Evolutionary conservation across 2,888 invertebrate genomes (phyloP), one percentile per base, ranked within the genome.

Genomic region (Copidosoma aretas): DNA sequence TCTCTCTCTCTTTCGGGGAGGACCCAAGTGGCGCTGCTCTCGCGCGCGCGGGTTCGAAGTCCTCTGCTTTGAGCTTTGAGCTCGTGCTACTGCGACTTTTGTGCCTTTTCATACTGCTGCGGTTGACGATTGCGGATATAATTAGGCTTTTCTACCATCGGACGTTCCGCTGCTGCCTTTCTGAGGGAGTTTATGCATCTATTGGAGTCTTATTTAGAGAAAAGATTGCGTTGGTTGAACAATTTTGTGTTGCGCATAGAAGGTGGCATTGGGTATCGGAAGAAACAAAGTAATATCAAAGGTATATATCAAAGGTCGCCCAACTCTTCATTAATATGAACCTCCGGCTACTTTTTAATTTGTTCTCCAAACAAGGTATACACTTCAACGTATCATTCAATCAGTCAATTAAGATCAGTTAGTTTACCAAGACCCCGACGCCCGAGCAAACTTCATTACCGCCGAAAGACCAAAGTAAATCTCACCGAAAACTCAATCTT

Each of bases 401-500:
- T 71, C 65, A 71, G 51, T 68, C 54, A 62, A 64, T 68, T 57
- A 46, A 15, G 25, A 25, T 21, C 25, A 64, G 67, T 67, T 61
- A 53, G 54, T 61, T 63, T 60, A 52, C 41, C 49, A 54, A 60
- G 19, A 24, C 54, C 49, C 58, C 8, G 3, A 32, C 32, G 8
- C 8, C 52, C 54, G 32, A 64, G 69, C 49, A 69, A 72, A 70
- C 67, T 72, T 72, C 69, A 25, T 70, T 72, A 69, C 69, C 58
- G 43, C 60, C 24, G 53, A n/a, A n/a, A n/a, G n/a, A 32, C 32
- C 59, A 67, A 66, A 72, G 68, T 66, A 72, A 68, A 72, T 72
- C 49, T 58, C 65, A 15, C n/a, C 53, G 65, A 68, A 70, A 70
- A 70, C 65, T 72, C 66, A 67, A 72, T 72, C 68, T 72, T 70